Evolutionary conservation across 2,888 invertebrate genomes (phyloP).

Genomic region (Cistogaster globosa): DNA sequence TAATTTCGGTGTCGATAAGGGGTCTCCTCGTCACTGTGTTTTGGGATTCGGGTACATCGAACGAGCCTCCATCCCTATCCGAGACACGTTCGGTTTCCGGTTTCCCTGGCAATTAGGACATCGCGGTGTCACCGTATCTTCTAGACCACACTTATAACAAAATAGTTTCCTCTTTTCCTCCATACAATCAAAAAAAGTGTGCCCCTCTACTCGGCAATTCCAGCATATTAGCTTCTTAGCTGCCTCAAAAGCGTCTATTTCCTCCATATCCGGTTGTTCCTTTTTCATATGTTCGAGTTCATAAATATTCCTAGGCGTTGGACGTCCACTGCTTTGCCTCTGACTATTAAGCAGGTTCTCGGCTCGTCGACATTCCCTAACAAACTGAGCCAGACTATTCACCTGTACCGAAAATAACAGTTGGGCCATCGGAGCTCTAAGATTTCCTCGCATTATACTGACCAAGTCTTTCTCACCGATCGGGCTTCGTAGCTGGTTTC

Average conservation of each 20-base stretch:
- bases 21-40: background rate
- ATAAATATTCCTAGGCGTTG: background rate
- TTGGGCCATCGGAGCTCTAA: background rate
- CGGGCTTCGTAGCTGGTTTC: background rate
- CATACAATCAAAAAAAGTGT: background rate
- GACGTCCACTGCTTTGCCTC: background rate
- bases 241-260: background rate
- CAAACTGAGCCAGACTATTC: background rate
- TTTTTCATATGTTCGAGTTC: background rate
- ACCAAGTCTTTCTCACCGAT: background rate
- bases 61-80: background rate
- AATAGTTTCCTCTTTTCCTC: background rate
- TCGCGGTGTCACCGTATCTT: background rate
- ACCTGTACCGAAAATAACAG: background rate
- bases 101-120: slow-evolving; percentile 5
- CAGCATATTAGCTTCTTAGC: background rate
- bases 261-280: background rate
- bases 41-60: background rate
- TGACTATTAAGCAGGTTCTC: background rate
- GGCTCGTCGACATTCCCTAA: background rate
- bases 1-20: background rate
- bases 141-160: slow-evolving; percentile 9
- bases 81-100: background rate
- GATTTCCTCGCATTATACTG: background rate
- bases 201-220: background rate